Conservation (phyloP, 2,797 vertebrate species). For the Ateles fusciceps region DNA sequence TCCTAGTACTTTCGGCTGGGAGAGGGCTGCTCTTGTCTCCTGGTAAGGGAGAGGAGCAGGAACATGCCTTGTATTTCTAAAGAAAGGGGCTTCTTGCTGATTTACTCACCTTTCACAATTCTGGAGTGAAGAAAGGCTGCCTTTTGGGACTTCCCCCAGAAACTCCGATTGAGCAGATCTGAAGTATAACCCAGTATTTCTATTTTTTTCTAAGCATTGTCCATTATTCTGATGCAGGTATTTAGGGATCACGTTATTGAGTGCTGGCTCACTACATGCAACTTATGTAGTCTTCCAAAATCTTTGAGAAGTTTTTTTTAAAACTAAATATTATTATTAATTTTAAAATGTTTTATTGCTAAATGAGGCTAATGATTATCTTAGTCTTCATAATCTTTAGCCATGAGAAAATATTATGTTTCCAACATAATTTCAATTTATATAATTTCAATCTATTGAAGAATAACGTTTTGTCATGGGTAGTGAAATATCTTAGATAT, state of each 20-base stretch:
- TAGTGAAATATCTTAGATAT: neutral
- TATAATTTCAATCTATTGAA: neutral
- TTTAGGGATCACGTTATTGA: neutral
- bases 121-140: neutral
- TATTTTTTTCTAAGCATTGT: neutral
- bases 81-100: neutral
- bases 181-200: neutral
- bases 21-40: neutral
- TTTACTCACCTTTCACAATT: neutral
- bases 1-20: neutral
- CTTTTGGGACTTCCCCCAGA: neutral
- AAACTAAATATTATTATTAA: neutral
- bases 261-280: neutral
- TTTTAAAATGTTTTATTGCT: neutral
- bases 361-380: neutral
- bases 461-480: neutral
- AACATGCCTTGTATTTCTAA: neutral
- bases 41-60: neutral
- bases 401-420: neutral
- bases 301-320: neutral
- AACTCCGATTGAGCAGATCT: neutral
- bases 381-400: neutral
- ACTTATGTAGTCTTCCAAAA: neutral
- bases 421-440: neutral
- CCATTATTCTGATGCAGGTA: neutral